phyloP scores from a whole-genome alignment of 2,888 invertebrate species.

The Corythucha ciliata region DNA sequence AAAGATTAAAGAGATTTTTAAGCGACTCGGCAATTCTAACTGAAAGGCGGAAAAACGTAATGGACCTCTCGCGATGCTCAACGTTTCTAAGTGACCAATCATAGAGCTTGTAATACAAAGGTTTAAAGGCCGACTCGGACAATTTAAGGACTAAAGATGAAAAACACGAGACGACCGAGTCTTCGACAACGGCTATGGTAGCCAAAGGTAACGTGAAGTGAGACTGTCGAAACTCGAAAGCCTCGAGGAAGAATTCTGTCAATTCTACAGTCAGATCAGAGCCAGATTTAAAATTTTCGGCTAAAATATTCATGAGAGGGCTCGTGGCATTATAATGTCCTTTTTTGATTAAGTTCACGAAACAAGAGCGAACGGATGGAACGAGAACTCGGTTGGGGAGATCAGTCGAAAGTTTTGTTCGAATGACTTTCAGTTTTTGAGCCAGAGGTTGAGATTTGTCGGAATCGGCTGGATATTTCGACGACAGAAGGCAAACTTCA shows the following conservation, averaged over 20 bases:
- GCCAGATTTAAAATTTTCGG: conserved; percentile 54
- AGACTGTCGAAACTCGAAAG: conserved; percentile 22
- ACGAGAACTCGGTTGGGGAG: conserved; percentile 67
- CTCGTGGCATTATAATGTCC: conserved; percentile 53
- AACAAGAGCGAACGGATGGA: conserved; percentile 61
- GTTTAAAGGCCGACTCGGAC: conserved; percentile 80
- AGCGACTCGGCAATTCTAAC: conserved; percentile 68
- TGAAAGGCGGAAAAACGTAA: conserved; percentile 72
- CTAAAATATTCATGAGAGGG: conserved; percentile 64
- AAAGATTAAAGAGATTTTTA: conserved; percentile 81
- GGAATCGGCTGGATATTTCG: conserved; percentile 25
- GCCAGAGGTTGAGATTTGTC: conserved; percentile 22
- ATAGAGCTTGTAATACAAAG: conserved; percentile 75
- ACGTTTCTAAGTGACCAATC: conserved; percentile 71
- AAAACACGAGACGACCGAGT: conserved; percentile 64
- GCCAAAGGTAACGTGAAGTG: conserved; percentile 31
- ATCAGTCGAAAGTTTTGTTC: conserved; percentile 54
- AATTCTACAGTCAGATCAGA: conserved; percentile 41
- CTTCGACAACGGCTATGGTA: conserved; percentile 56
- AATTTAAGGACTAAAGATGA: conserved; percentile 73
- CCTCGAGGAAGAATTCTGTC: conserved; percentile 50
- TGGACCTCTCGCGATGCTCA: conserved; percentile 52
- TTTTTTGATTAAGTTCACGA: conserved; percentile 48
- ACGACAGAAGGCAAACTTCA: conserved; percentile 50
- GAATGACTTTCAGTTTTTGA: conserved; percentile 36